Percentiles rank a stretch among this genome's conserved stretches.
These are phyloP conservation scores for Urocolius indicus DNA, from an alignment of 2,113 vertebrate species.

Conservation along the genomic window DNA sequence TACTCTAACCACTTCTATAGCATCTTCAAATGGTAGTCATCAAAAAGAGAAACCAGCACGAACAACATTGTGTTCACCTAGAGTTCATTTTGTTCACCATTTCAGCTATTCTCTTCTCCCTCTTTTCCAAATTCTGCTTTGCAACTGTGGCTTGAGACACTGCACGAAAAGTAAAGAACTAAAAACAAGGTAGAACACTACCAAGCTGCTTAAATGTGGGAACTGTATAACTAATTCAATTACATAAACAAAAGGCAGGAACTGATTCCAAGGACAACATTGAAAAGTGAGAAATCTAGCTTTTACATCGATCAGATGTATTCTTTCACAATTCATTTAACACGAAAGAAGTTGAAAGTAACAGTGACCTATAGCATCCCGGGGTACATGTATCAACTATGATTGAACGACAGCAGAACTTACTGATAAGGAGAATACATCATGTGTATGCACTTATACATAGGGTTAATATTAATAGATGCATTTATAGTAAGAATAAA, in stretches of 20 bases:
- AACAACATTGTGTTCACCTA: neutral
- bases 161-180: neutral
- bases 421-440: neutral
- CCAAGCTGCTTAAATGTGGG: neutral
- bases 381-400: neutral
- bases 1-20: neutral
- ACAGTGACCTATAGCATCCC: neutral
- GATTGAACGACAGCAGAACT: neutral
- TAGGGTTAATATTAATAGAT: neutral
- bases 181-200: neutral
- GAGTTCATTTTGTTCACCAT: neutral
- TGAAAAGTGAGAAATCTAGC: neutral
- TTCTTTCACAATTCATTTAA: neutral
- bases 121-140: neutral
- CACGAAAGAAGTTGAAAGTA: neutral
- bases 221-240: neutral
- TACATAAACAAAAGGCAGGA: neutral
- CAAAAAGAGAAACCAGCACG: neutral
- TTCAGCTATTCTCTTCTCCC: neutral
- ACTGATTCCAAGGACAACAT: neutral
- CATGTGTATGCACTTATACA: neutral
- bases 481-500: neutral
- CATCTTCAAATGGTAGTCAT: neutral
- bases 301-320: neutral
- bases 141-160: neutral